Percentiles rank a stretch among this genome's conserved stretches.
phyloP scores from a whole-genome alignment of 2,888 invertebrate species.

The Catocala sponsa region DNA sequence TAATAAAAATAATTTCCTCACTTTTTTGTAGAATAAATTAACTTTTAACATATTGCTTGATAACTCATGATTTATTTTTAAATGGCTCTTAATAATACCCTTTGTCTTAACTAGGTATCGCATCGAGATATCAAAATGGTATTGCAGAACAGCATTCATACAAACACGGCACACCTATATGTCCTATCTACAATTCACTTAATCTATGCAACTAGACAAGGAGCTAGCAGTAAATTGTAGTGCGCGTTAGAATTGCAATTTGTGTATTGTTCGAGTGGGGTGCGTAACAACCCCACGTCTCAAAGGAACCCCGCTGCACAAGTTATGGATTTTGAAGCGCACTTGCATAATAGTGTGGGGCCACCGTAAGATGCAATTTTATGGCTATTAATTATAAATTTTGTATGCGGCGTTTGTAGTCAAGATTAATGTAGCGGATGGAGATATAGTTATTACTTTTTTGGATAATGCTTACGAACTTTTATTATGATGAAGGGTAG shows the following conservation, averaged over 20 bases:
- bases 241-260: constrained; percentile 73
- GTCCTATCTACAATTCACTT: constrained; percentile 12
- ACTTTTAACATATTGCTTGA: no score
- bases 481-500: no score
- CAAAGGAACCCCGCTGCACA: constrained; percentile 39
- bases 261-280: constrained; percentile 71
- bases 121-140: no score
- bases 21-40: no score
- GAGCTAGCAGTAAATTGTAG: constrained; percentile 55
- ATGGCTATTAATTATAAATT: constrained; percentile 53
- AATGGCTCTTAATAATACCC: no score
- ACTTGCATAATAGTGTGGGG: constrained; percentile 62
- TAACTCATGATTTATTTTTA: no score
- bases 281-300: constrained; percentile 54
- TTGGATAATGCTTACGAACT: background rate
- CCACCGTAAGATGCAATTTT: constrained; percentile 56
- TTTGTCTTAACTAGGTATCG: no score
- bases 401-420: constrained; percentile 16
- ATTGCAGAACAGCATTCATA: no score
- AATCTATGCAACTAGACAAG: constrained; percentile 38
- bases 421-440: background rate
- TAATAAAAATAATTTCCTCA: no score
- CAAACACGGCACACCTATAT: background rate
- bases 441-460: background rate
- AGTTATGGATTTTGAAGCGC: constrained; percentile 69